Percentiles rank a stretch among this genome's conserved stretches.
Evolutionary conservation across 2,113 vertebrate species (phyloP).

Genomic region (Sylvia atricapilla): DNA sequence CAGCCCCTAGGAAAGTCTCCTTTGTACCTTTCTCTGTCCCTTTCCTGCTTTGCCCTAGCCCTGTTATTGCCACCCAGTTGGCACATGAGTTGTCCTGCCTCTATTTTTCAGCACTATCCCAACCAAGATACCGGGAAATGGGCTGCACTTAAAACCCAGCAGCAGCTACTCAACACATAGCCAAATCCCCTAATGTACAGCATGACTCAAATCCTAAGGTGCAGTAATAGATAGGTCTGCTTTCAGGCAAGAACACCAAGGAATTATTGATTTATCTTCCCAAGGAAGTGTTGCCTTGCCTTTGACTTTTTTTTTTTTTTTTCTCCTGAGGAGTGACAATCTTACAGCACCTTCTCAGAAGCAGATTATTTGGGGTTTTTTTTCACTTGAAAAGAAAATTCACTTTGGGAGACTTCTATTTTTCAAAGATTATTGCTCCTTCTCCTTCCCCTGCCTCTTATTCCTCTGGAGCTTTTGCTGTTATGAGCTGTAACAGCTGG

Average conservation of each 20-base stretch:
- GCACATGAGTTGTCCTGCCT: neutral
- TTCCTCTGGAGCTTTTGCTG: neutral
- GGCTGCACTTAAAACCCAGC: neutral
- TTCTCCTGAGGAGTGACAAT: neutral
- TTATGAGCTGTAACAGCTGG: neutral
- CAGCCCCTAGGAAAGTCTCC: neutral
- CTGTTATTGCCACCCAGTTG: neutral
- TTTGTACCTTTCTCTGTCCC: neutral
- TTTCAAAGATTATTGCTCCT: neutral
- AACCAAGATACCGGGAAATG: neutral
- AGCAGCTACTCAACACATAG: neutral
- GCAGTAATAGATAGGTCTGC: neutral
- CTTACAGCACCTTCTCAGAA: neutral
- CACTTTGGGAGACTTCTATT: rapidly evolving
- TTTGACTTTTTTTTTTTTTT: neutral
- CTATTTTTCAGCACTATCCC: neutral
- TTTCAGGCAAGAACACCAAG: neutral
- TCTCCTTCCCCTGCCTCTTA: neutral
- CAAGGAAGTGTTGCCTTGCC: neutral
- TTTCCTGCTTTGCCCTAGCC: neutral
- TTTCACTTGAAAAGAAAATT: neutral
- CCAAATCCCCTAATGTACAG: neutral
- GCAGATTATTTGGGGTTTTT: neutral
- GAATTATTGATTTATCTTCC: neutral
- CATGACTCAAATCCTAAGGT: neutral